A percentile compares a stretch with the other conserved stretches of the same genome.
These are phyloP conservation scores for Phyllotis vaccarum DNA, from an alignment of 2,797 vertebrate genomes.

Conservation along the genomic window DNA sequence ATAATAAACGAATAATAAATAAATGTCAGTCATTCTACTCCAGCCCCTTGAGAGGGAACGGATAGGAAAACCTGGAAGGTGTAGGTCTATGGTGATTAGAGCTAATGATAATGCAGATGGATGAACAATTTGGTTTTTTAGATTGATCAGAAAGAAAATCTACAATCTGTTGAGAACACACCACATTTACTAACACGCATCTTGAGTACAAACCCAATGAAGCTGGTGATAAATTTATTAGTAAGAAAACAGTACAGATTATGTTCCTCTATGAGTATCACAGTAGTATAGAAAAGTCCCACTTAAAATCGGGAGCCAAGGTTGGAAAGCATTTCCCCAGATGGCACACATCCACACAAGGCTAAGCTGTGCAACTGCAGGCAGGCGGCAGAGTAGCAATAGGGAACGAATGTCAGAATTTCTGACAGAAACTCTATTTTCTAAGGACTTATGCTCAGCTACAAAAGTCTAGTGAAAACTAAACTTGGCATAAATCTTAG, in stretches of 20 bases:
- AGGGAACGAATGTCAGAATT: neutral
- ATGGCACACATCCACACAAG: neutral
- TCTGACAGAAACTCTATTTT: conserved; percentile 61
- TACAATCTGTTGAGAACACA: neutral
- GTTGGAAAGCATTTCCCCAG: neutral
- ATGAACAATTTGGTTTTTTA: neutral
- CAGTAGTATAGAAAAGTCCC: conserved; percentile 19
- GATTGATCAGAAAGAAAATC: neutral
- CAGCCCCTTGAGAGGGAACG: neutral
- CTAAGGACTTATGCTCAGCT: conserved; percentile 48
- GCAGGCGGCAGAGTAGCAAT: neutral
- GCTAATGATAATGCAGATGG: neutral
- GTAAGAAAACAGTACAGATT: conserved; percentile 36
- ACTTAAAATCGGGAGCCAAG: conserved; percentile 9
- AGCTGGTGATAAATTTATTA: neutral
- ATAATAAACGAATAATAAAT: neutral
- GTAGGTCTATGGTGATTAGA: neutral
- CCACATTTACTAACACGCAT: neutral
- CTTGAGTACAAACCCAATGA: neutral
- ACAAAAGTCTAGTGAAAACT: conserved; percentile 67
- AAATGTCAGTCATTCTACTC: neutral
- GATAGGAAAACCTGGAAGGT: neutral
- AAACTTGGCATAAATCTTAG: conserved; percentile 65
- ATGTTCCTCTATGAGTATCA: neutral
- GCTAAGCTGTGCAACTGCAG: neutral